Evolutionary conservation across 64 coral and sea anemone genomes (phyloP).

Genomic region (Porites lutea): DNA sequence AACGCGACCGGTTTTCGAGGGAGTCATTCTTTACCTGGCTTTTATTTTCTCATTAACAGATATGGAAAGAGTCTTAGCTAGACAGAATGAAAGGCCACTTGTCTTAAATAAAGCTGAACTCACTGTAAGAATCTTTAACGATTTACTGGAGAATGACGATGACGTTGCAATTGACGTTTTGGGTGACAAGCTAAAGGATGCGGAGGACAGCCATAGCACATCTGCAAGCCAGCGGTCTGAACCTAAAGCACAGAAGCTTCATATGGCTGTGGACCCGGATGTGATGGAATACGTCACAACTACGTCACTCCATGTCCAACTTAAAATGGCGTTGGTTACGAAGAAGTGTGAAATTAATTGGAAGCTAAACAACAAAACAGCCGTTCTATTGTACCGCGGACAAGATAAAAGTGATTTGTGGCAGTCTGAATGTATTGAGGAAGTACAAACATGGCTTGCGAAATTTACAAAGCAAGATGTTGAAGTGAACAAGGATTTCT

Average conservation of each 20-base stretch:
- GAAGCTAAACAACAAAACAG: constrained; percentile 15
- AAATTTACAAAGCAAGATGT: constrained; percentile 45
- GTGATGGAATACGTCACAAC: constrained; percentile 56
- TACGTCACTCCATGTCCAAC: constrained; percentile 5
- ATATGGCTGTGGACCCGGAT: constrained; percentile 62
- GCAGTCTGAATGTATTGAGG: constrained; percentile 40
- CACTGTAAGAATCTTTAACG: neutral
- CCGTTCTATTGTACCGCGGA: constrained; percentile 27
- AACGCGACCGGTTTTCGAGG: no score
- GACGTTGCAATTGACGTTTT: neutral
- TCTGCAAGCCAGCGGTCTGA: neutral
- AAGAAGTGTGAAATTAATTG: constrained; percentile 43
- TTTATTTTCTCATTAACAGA: neutral
- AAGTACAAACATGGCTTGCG: constrained; percentile 28
- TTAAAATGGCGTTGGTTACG: constrained; percentile 17
- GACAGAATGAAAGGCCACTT: neutral
- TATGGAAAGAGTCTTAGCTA: constrained; percentile 15
- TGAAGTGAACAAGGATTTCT: constrained; percentile 21
- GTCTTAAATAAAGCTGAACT: neutral
- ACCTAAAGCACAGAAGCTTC: constrained; percentile 6
- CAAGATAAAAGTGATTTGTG: constrained; percentile 21
- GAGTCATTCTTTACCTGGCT: neutral
- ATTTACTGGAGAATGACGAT: neutral
- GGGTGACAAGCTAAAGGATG: neutral
- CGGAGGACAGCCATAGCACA: neutral